Evolutionary conservation across 2,888 invertebrate genomes (phyloP).

Genomic region (Drosophila anomalata): DNA sequence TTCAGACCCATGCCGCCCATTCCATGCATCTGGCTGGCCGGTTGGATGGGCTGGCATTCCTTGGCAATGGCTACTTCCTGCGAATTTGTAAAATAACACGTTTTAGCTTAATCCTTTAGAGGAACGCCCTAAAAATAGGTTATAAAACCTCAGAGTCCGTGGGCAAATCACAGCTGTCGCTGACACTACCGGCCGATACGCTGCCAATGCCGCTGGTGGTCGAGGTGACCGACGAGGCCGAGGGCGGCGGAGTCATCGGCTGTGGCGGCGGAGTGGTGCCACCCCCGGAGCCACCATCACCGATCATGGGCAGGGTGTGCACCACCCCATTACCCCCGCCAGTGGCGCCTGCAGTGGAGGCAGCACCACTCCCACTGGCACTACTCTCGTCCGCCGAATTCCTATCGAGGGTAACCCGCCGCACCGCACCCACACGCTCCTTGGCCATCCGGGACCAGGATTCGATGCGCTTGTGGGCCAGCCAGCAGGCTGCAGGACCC

Average conservation of each 20-base stretch:
- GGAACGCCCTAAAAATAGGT: no score
- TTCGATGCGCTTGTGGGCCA: conserved; percentile 90
- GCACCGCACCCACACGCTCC: conserved; percentile 85
- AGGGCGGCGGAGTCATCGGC: conserved; percentile 83
- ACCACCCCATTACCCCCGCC: conserved; percentile 25
- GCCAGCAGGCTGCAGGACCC: conserved; percentile 91
- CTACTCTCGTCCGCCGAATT: conserved; percentile 80
- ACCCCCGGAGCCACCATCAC: conserved; percentile 3
- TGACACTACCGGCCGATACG: conserved; percentile 80
- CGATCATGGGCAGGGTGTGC: conserved; percentile 18
- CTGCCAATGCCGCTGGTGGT: conserved; percentile 83
- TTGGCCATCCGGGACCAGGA: conserved; percentile 91
- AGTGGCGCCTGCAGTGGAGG: conserved; percentile 59
- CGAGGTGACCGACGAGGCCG: conserved; percentile 83
- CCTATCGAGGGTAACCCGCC: conserved; percentile 82
- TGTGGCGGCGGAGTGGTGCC: conserved; percentile 68
- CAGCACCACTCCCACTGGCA: conserved; percentile 52
- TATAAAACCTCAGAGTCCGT: conserved; percentile 83
- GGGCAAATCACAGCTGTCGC: conserved; percentile 83
- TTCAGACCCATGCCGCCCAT: conserved; percentile 53
- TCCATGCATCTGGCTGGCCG: conserved; percentile 82
- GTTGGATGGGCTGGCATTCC: conserved; percentile 87
- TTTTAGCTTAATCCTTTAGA: not conserved
- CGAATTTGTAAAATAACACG: conserved; percentile 20
- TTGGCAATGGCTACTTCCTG: conserved; percentile 88